These are phyloP conservation scores for Calliopum simillimum DNA, from an alignment of 2,888 invertebrate species.

Conservation along the genomic window DNA sequence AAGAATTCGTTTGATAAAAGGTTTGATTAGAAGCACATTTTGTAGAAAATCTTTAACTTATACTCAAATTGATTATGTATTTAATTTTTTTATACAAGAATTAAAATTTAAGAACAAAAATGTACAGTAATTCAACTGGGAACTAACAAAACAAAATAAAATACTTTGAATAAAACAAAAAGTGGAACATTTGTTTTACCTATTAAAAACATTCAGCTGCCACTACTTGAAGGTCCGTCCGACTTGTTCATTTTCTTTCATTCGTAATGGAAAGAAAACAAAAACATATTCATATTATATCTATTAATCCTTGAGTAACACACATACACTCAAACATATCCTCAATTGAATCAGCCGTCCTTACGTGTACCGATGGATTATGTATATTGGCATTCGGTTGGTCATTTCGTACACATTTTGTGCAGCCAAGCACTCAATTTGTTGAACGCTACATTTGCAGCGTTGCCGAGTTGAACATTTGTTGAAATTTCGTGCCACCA, in stretches of 20 bases:
- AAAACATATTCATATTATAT: neutral
- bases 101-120: too few species aligned
- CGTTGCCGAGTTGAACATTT: neutral
- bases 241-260: neutral
- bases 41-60: too few species aligned
- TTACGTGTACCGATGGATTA: constrained; percentile 34
- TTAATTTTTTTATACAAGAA: too few species aligned
- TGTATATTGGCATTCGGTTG: neutral
- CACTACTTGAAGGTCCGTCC: too few species aligned
- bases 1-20: constrained; percentile 35
- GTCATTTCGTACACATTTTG: neutral
- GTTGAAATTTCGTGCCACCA: constrained; percentile 9
- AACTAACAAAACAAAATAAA: too few species aligned
- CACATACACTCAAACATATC: neutral
- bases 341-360: neutral
- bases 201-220: too few species aligned
- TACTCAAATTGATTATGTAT: too few species aligned
- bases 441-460: constrained; percentile 5
- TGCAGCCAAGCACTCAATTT: neutral
- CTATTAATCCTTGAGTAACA: constrained; percentile 25
- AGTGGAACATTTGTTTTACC: too few species aligned
- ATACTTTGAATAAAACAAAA: too few species aligned
- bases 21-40: constrained; percentile 34
- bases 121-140: too few species aligned
- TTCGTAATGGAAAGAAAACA: neutral